Evolutionary conservation across 2,113 vertebrate genomes (phyloP), one percentile per base, ranked within the genome.

Genomic region (Bubo scandiacus): DNA sequence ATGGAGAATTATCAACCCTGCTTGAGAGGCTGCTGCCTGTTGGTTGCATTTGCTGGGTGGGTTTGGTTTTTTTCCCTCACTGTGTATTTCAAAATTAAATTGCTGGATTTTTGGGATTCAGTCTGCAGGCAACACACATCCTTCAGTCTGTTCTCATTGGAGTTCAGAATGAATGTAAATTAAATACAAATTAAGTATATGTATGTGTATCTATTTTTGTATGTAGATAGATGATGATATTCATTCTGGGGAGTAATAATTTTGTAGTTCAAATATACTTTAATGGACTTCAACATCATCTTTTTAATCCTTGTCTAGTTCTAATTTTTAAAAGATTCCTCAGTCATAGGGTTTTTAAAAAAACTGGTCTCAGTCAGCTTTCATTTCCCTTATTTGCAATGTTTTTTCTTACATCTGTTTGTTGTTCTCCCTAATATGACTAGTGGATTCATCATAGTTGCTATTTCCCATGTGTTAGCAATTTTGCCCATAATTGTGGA

Each of bases 131-230:
- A 95, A 52, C 81, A 78, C 43, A 94, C 43, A 93, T 93, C 78
- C 34, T 85, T 95, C 81, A 82, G 78, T 93, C 84, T 95, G n/a
- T 87, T 91, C 84, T 95, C 62, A 45, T 45, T 87, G 84, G 78
- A 62, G 38, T 85, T 93, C 57, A 85, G 74, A 63, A 87, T 91
- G 57, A 88, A 90, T 87, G 45, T 82, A 90, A 86, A 81, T 93
- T 85, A 92, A 94, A 87, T 93, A 95, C 49, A 82, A 88, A 87
- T 90, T 55, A 87, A 73, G 38, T 73, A 59, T 71, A 49, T 79
- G 34, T 74, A 68, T 58, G 38, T 85, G 40, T 89, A 45, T 91
- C 65, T 91, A 47, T 81, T 94, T 96, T 88, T 90, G 34, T 90
- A 26, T 21, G 18, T 54, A 87, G 66, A 32, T 68, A 49, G 59